Evolutionary conservation across 23 tunicate species (phyloP).

Genomic region (Phallusia fumigata): DNA sequence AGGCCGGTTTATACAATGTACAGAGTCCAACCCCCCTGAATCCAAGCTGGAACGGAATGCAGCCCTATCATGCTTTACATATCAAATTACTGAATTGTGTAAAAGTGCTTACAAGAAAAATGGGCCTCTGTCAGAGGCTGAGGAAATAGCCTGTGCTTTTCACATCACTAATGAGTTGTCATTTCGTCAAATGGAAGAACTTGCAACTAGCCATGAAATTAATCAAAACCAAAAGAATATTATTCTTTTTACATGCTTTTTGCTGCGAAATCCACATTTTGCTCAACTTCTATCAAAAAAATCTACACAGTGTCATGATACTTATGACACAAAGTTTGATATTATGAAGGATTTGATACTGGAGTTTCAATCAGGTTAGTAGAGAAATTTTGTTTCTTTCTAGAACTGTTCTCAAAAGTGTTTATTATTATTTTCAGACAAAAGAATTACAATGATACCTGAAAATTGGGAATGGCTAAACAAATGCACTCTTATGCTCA

Average conservation of each 20-base stretch:
- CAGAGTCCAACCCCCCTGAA: not conserved
- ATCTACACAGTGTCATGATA: not conserved
- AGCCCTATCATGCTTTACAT: not conserved
- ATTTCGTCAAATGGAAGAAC: not conserved
- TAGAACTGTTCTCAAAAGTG: not conserved
- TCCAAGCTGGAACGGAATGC: not conserved
- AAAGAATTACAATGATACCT: not conserved
- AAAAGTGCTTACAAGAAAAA: not conserved
- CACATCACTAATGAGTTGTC: not conserved
- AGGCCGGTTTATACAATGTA: not conserved
- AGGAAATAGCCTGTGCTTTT: not conserved
- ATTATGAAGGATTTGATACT: not conserved
- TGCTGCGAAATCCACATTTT: not conserved
- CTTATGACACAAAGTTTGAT: not conserved
- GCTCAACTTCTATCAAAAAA: not conserved
- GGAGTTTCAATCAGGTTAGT: not conserved
- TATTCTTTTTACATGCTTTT: not conserved
- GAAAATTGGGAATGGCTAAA: not conserved
- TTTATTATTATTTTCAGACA: not conserved
- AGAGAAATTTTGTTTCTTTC: not conserved
- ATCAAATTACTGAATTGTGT: not conserved
- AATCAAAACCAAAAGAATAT: not conserved
- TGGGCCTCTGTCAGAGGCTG: not conserved
- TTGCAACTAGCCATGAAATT: not conserved
- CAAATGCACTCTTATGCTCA: too few species aligned